A percentile compares a stretch with the other conserved stretches of the same genome.
These are phyloP conservation scores for Lasioglossum leucozonium DNA, from an alignment of 2,888 invertebrate species.

Conservation along the genomic window DNA sequence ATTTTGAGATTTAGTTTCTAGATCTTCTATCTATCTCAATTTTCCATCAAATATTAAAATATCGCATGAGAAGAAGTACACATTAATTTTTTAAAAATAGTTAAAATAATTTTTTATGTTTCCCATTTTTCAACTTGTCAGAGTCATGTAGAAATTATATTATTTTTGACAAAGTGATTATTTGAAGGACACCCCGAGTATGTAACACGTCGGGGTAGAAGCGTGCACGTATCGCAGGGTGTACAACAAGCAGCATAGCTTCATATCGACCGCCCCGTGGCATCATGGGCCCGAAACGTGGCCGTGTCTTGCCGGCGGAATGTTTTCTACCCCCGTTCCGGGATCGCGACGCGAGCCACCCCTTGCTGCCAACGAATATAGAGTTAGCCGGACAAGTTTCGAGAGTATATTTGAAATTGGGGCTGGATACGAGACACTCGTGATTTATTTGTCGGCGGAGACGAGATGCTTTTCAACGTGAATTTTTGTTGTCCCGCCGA, in stretches of 20 bases:
- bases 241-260: background rate
- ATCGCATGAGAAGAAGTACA: too few relatives aligned
- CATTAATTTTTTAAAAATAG: too few relatives aligned
- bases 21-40: too few relatives aligned
- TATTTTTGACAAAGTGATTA: background rate
- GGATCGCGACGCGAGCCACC: slow-evolving; percentile 16
- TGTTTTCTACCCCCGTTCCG: slow-evolving; percentile 41
- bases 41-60: too few relatives aligned
- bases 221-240: background rate
- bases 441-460: background rate
- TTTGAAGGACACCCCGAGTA: background rate
- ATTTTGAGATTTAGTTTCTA: too few relatives aligned
- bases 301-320: slow-evolving; percentile 31
- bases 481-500: background rate
- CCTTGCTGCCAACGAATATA: background rate
- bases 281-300: slow-evolving; percentile 38
- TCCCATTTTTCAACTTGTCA: too few relatives aligned
- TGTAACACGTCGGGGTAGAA: background rate
- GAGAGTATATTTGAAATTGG: background rate
- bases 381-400: slow-evolving; percentile 8
- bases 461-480: background rate
- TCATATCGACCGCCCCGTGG: slow-evolving; percentile 44
- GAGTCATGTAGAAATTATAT: background rate
- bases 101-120: too few relatives aligned
- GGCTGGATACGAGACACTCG: background rate